Percentiles rank a stretch among this genome's conserved stretches.
These are phyloP conservation scores for Sphaerophoria rueppellii DNA, from an alignment of 2,888 invertebrate species.

Conservation along the genomic window DNA sequence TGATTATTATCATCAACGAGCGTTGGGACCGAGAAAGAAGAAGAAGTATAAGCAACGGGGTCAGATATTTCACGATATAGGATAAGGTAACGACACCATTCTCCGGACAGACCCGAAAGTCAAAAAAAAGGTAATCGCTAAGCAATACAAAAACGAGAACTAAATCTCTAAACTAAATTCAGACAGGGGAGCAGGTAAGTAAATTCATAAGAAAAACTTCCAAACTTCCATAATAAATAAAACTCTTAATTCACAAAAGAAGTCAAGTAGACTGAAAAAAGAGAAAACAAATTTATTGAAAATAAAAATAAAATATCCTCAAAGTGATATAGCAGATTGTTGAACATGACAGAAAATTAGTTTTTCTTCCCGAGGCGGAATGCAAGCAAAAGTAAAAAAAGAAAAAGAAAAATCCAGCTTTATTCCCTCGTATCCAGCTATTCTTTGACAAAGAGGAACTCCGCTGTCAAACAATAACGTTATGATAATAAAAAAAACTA, in stretches of 20 bases:
- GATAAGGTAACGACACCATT: too few species aligned
- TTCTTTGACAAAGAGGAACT: neutral
- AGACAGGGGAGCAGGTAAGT: conserved; percentile 39
- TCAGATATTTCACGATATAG: too few species aligned
- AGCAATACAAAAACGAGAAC: conserved; percentile 2
- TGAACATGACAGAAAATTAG: conserved; percentile 69
- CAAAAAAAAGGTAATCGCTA: neutral
- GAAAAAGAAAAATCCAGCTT: conserved; percentile 49
- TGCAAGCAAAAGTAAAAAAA: conserved; percentile 30
- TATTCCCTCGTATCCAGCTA: conserved; percentile 38
- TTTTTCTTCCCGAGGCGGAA: conserved; percentile 58
- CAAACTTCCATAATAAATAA: conserved; percentile 13
- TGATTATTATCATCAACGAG: too few species aligned
- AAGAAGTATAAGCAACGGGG: too few species aligned
- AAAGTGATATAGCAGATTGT: conserved; percentile 70
- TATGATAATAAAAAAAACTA: conserved; percentile 35
- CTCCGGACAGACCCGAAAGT: too few species aligned
- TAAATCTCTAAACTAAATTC: conserved; percentile 57
- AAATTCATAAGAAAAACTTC: conserved; percentile 6
- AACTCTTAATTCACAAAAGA: neutral
- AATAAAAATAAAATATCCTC: conserved; percentile 68
- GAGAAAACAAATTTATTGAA: conserved; percentile 44
- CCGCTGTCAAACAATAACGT: conserved; percentile 21
- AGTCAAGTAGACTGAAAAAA: neutral
- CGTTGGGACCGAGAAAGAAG: too few species aligned